Evolutionary conservation across 2,888 invertebrate genomes (phyloP), one percentile per base, ranked within the genome.

Genomic region (Drosophila nr. perissopoda): DNA sequence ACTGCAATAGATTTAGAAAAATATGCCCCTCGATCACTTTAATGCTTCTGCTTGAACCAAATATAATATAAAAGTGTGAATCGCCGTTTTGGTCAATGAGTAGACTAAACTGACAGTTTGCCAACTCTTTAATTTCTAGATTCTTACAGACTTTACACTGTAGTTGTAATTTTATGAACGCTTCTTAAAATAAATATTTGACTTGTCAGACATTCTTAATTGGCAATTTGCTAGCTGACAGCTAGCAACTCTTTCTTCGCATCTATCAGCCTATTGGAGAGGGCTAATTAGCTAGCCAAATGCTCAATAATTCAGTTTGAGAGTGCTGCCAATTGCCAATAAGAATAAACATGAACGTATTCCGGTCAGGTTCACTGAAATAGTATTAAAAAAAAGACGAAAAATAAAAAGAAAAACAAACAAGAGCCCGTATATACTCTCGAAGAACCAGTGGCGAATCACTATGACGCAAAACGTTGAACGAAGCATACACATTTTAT

Each of bases 241-340:
- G 27, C 48, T 33, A 10, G 25, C 33, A 54, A 31, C 66, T 11
- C 34, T 8, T 34, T 52, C 29, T 4, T 10, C 27, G 25, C 21
- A 21, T 52, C 13, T 54, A 48, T 48, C 65, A 58, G 42, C 52
- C 58, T 60, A 66, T 72, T 67, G 34, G 29, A 53, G 13, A 54
- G 33, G 42, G 33, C 73, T 73, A 69, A 76, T 76, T 67, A 73
- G 65, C 52, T 69, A 45, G 64, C 49, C 67, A 61, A 71, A 75
- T 64, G 61, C 53, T 70, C 36, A 78, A 78, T 74, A 74, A 77
- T 77, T 74, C 60, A 59, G 53, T 29, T 42, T 18, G 36, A 49
- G 45, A 51, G 36, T 45, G 69, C 60, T 56, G 38, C 27, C 59
- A 45, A 59, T 45, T 40, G 42, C 40, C 53, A 27, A 13, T 42